phyloP scores from a whole-genome alignment of 2,113 vertebrate genomes.

The Psammodynastes pulverulentus region DNA sequence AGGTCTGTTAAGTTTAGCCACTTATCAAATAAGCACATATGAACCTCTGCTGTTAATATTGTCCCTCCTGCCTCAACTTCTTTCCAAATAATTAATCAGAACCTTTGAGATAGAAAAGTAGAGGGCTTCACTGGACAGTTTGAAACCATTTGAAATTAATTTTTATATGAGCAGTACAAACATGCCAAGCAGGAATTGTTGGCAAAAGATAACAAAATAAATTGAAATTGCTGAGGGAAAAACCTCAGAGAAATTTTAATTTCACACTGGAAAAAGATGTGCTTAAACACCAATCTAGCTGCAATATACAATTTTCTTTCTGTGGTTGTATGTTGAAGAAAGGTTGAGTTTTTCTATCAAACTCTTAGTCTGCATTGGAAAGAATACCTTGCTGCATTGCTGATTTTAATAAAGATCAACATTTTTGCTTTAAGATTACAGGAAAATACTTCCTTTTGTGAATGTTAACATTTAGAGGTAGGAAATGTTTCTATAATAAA shows the following conservation, averaged over 20 bases:
- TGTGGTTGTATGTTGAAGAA: neutral
- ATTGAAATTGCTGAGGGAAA: neutral
- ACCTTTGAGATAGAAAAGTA: neutral
- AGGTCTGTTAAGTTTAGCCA: accelerated
- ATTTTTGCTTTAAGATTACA: neutral
- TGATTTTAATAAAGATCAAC: neutral
- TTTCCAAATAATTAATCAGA: neutral
- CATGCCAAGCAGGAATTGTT: neutral
- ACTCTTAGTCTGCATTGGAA: neutral
- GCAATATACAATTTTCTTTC: neutral
- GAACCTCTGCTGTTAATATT: neutral
- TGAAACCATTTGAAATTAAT: neutral
- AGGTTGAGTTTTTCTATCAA: neutral
- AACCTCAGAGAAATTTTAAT: neutral
- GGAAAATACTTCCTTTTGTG: neutral
- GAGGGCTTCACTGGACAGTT: neutral
- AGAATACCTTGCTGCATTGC: neutral
- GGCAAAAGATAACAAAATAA: neutral
- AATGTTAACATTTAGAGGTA: neutral
- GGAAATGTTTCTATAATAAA: neutral
- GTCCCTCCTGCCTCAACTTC: neutral
- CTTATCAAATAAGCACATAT: neutral
- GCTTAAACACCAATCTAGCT: neutral
- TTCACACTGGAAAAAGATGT: neutral
- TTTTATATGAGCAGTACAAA: neutral